Conservation (phyloP, 2,888 invertebrate genomes). For the Rhagophthalmus giganteus region DNA sequence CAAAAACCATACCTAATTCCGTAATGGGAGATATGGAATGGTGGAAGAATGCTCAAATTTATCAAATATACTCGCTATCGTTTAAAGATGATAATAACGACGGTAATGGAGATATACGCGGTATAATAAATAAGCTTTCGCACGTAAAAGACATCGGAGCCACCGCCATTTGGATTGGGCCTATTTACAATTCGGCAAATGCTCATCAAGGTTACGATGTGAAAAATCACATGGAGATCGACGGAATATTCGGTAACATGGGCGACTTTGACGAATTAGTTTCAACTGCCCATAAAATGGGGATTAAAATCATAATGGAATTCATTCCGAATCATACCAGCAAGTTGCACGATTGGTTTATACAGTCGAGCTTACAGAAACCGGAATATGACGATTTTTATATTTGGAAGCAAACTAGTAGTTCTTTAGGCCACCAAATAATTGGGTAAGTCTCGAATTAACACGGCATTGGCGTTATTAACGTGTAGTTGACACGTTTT, state of each 20-base stretch:
- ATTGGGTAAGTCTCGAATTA: conserved; percentile 68
- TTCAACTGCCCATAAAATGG: conserved; percentile 60
- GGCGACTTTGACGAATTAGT: conserved; percentile 68
- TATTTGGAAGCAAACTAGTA: conserved; percentile 73
- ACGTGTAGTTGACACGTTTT: background rate
- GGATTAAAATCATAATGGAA: conserved; percentile 57
- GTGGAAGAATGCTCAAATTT: conserved; percentile 81
- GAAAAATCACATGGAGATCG: conserved; percentile 72
- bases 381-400: conserved; percentile 73
- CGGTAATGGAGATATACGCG: conserved; percentile 87
- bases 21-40: conserved; percentile 60
- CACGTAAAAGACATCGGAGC: conserved; percentile 64
- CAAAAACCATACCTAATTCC: background rate
- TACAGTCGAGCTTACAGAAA: conserved; percentile 63
- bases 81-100: conserved; percentile 76
- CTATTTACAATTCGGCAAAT: conserved; percentile 83
- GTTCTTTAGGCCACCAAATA: conserved; percentile 69
- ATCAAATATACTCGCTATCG: conserved; percentile 85
- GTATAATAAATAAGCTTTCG: conserved; percentile 55
- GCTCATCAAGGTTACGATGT: conserved; percentile 88
- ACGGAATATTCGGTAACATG: conserved; percentile 73
- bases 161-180: conserved; percentile 81
- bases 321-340: conserved; percentile 68
- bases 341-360: conserved; percentile 80
- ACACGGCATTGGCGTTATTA: background rate